Conservation (phyloP, 1,140 invertebrate species). For the Trichogramma pretiosum region DNA sequence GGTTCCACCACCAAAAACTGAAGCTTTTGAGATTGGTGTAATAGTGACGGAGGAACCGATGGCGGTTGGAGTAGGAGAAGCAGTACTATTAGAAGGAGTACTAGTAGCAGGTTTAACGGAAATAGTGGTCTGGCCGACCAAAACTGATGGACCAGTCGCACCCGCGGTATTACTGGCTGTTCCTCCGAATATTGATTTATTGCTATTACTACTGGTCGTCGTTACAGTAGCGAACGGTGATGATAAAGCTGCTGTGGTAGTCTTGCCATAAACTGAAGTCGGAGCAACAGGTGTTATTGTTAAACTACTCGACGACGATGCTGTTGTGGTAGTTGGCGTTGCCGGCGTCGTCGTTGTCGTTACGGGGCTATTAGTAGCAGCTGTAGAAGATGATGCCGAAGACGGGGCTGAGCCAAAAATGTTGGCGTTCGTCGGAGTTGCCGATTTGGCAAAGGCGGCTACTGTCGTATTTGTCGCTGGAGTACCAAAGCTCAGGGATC, state of each 20-base stretch:
- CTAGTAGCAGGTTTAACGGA: background rate
- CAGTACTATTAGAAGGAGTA: conserved; percentile 7
- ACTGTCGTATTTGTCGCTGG: background rate
- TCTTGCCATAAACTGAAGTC: too few relatives aligned
- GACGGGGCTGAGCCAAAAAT: background rate
- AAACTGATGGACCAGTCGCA: conserved; percentile 16
- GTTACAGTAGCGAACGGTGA: too few relatives aligned
- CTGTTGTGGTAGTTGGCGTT: conserved; percentile 6
- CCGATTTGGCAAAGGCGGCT: background rate
- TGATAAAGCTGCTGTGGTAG: background rate
- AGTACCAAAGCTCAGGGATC: conserved; percentile 19
- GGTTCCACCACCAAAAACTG: conserved; percentile 18
- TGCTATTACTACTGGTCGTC: too few relatives aligned
- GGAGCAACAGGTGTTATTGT: background rate
- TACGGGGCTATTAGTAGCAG: background rate
- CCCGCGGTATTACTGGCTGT: background rate
- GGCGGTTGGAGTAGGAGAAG: background rate
- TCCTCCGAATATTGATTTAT: background rate
- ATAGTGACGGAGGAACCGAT: too few relatives aligned
- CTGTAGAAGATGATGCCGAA: background rate
- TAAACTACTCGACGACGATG: conserved; percentile 11
- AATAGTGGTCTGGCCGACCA: conserved; percentile 11
- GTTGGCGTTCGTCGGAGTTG: background rate
- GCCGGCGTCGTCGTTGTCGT: background rate
- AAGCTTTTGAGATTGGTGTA: conserved; percentile 8